Conservation (phyloP, 2,888 invertebrate genomes). For the Pseudoips prasinana region DNA sequence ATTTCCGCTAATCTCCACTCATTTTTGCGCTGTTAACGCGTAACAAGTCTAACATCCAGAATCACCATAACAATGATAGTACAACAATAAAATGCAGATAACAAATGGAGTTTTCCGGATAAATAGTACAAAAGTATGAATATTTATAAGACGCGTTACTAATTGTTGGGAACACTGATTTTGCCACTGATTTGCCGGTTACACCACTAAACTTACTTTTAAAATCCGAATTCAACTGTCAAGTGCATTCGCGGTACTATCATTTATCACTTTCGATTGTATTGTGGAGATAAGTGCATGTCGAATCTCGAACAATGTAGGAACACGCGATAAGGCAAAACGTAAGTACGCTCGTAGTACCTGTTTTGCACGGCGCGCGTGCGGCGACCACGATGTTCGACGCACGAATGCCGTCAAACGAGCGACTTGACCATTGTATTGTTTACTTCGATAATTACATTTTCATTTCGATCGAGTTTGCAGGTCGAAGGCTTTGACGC, state of each 20-base stretch:
- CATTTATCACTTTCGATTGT: constrained; percentile 42
- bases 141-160: constrained; percentile 57
- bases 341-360: constrained; percentile 51
- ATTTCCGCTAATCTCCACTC: constrained; percentile 62
- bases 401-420: constrained; percentile 71
- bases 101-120: constrained; percentile 56
- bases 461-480: constrained; percentile 75
- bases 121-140: constrained; percentile 55
- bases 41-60: constrained; percentile 49
- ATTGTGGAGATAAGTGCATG: constrained; percentile 56
- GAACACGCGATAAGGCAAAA: constrained; percentile 64
- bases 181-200: constrained; percentile 48
- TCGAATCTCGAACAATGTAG: constrained; percentile 42
- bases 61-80: constrained; percentile 73
- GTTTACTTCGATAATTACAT: constrained; percentile 78
- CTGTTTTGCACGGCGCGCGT: constrained; percentile 56
- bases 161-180: constrained; percentile 44
- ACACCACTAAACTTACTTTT: constrained; percentile 42
- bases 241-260: constrained; percentile 56
- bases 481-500: constrained; percentile 67
- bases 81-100: constrained; percentile 66
- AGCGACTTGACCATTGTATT: constrained; percentile 68
- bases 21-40: constrained; percentile 53
- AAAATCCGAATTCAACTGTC: constrained; percentile 50
- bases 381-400: constrained; percentile 63